phyloP scores from a whole-genome alignment of 92 coral and sea anemone genomes.

The Phenganax marumi region DNA sequence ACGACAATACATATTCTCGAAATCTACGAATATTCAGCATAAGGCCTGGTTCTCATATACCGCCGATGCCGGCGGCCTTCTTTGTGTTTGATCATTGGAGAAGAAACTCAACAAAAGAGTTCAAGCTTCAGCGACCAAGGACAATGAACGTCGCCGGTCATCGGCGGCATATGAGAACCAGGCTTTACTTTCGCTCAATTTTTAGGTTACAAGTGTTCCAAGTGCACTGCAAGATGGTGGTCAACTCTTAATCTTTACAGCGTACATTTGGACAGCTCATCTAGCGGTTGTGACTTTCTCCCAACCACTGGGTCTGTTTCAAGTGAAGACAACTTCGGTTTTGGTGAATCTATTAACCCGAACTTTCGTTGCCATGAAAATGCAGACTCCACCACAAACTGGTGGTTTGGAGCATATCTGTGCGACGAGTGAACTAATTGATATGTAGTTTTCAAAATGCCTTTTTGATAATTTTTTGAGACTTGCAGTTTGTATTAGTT shows the following conservation, averaged over 20 bases:
- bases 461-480: no score
- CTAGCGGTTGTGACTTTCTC: conserved; percentile 5
- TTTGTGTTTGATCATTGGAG: no score
- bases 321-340: conserved; percentile 60
- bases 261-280: conserved; percentile 21
- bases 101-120: no score
- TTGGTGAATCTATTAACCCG: background rate
- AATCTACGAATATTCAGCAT: background rate
- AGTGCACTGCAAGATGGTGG: conserved; percentile 18
- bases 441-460: background rate
- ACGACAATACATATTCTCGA: background rate
- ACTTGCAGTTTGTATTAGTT: no score
- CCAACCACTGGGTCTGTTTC: conserved; percentile 35
- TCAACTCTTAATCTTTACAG: background rate
- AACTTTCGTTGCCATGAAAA: conserved; percentile 38
- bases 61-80: no score
- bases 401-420: conserved; percentile 42
- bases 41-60: no score
- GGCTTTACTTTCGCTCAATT: background rate
- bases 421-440: background rate
- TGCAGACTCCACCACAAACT: conserved; percentile 40
- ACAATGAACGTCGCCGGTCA: no score
- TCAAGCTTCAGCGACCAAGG: no score
- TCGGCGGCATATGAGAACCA: no score
- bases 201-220: conserved; percentile 5